Percentiles rank a stretch among this genome's conserved stretches.
Conservation (phyloP, 2,888 invertebrate genomes). For the Bimastos eiseni region DNA sequence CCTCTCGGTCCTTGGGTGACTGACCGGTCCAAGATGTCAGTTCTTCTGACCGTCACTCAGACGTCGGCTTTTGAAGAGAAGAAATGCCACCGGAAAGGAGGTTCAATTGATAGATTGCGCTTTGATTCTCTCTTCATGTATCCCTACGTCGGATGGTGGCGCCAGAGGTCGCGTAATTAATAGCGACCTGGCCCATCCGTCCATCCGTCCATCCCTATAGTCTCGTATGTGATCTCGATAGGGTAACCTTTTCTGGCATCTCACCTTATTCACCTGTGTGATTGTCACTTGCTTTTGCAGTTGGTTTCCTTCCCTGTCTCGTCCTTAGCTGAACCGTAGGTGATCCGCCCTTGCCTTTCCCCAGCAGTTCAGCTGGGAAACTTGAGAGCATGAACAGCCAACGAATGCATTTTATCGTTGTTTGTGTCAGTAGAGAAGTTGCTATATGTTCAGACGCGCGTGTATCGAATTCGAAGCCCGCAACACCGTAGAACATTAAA, state of each 20-base stretch:
- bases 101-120: background rate
- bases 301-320: too few species aligned
- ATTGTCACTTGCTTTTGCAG: background rate
- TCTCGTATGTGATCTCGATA: background rate
- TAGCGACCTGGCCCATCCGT: constrained; percentile 13
- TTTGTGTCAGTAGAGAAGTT: background rate
- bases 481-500: too few species aligned
- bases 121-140: background rate
- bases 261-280: background rate
- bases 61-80: background rate
- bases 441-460: background rate
- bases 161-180: background rate
- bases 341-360: background rate
- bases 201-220: background rate
- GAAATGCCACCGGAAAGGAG: background rate
- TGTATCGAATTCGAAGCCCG: too few species aligned
- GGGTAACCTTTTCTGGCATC: background rate
- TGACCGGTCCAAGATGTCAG: background rate
- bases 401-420: background rate
- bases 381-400: background rate
- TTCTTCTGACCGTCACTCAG: background rate
- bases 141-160: background rate
- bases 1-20: background rate
- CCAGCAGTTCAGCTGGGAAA: background rate
- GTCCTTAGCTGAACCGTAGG: background rate